phyloP scores from a whole-genome alignment of 2,888 invertebrate species.

The Scrobipalpa costella region DNA sequence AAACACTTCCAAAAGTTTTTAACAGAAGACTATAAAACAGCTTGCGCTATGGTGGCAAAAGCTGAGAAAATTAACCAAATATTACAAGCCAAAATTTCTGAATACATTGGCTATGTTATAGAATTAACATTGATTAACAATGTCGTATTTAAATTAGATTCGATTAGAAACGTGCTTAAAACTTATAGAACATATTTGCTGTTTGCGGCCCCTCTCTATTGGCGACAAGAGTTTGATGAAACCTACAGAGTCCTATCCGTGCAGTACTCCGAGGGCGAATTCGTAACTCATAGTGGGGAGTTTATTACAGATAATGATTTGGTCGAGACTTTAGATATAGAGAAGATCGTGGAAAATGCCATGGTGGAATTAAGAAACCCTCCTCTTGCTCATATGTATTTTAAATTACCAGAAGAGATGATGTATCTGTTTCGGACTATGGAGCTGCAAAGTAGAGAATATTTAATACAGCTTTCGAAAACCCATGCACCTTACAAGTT shows the following conservation, averaged over 20 bases:
- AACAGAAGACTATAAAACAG: slow-evolving; percentile 73
- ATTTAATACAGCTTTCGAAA: slow-evolving; percentile 66
- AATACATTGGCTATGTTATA: slow-evolving; percentile 62
- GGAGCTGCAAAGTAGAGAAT: slow-evolving; percentile 75
- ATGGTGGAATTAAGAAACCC: slow-evolving; percentile 61
- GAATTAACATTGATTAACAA: slow-evolving; percentile 65
- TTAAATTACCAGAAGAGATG: slow-evolving; percentile 63
- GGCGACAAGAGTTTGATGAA: slow-evolving; percentile 69
- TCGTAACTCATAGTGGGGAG: slow-evolving; percentile 41
- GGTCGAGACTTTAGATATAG: slow-evolving; percentile 66
- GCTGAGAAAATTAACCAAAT: slow-evolving; percentile 62
- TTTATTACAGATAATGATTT: slow-evolving; percentile 68
- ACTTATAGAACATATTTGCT: slow-evolving; percentile 67
- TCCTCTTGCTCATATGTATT: slow-evolving; percentile 56
- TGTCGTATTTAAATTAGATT: slow-evolving; percentile 68
- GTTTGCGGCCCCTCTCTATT: slow-evolving; percentile 68
- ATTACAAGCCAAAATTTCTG: slow-evolving; percentile 58
- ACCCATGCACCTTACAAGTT: slow-evolving; percentile 60
- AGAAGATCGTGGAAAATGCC: slow-evolving; percentile 66
- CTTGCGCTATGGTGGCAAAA: slow-evolving; percentile 59
- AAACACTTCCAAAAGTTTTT: slow-evolving; percentile 71
- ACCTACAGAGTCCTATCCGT: slow-evolving; percentile 64
- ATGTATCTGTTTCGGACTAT: slow-evolving; percentile 67
- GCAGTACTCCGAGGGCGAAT: not conserved
- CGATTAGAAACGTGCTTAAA: slow-evolving; percentile 65